A percentile compares a stretch with the other conserved stretches of the same genome.
Conservation (phyloP, 1,140 invertebrate genomes). For the Venturia canescens region DNA sequence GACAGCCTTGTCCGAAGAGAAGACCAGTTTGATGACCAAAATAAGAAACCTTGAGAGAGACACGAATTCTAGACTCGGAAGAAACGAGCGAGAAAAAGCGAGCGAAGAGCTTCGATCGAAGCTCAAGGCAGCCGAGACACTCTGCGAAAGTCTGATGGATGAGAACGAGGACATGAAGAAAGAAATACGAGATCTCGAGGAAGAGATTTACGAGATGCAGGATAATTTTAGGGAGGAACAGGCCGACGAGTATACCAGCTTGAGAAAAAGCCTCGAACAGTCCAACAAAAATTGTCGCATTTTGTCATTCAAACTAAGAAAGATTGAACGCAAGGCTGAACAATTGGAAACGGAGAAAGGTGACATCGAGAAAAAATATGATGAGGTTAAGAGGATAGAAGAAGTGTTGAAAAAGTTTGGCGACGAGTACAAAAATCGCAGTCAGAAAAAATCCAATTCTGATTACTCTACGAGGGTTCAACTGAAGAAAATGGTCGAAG, state of each 20-base stretch:
- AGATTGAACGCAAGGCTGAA: constrained; percentile 94
- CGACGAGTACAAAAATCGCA: constrained; percentile 80
- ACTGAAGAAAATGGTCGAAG: constrained; percentile 87
- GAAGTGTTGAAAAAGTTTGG: constrained; percentile 80
- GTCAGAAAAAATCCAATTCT: constrained; percentile 81
- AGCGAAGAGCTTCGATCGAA: constrained; percentile 87
- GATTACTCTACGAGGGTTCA: constrained; percentile 84
- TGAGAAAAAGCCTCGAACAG: constrained; percentile 95
- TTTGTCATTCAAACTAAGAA: constrained; percentile 98
- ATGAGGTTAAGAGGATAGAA: constrained; percentile 82
- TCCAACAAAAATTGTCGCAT: constrained; percentile 99
- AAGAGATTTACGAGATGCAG: constrained; percentile 99
- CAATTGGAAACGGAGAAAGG: constrained; percentile 91
- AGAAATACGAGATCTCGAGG: constrained; percentile 94
- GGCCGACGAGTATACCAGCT: constrained; percentile 96
- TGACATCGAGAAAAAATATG: constrained; percentile 83
- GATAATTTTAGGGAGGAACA: constrained; percentile 98
- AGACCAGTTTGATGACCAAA: constrained; percentile 73
- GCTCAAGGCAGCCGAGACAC: constrained; percentile 88
- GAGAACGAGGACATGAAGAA: constrained; percentile 98
- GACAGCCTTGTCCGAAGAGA: constrained; percentile 70
- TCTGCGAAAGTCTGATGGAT: constrained; percentile 95
- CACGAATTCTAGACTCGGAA: constrained; percentile 67
- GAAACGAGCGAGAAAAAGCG: constrained; percentile 77
- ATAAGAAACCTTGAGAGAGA: constrained; percentile 77